Evolutionary conservation across 2,888 invertebrate species (phyloP), one percentile per base, ranked within the genome.

Genomic region (Ectropis crepuscularia): DNA sequence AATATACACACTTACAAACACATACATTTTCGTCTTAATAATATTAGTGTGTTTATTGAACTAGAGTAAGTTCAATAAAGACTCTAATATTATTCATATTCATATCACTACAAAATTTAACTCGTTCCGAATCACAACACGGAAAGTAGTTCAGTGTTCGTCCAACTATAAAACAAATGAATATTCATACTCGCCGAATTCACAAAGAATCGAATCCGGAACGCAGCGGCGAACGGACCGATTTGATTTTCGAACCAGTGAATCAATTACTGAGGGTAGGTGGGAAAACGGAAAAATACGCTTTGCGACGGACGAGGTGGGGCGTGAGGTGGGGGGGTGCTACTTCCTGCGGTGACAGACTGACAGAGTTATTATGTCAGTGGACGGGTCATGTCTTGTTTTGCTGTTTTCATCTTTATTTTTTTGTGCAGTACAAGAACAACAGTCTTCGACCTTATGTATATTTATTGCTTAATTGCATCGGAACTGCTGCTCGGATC

Each of bases 261-360:
- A 53, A 53, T 53, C 53, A 53, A 53, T 53, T 53, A 53, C 43
- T 53, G 43, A 53, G 53, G 53, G 53, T 53, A 53, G 53, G 53
- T 53, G 11, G 43, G 43, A 53, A 53, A 42, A 42, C 53, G 37
- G 43, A 53, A 53, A 53, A 53, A 53, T 36, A 43, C 53, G 43
- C 37, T 53, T 53, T 53, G 36, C 53, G 43, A 10, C 2, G 10
- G 8, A 39, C 51, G 6, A 36, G 9, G 42, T 6, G 36, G 43
- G n/a, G 36, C 36, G 11, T 36, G 10, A 53, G 53, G 42, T 43
- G 43, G 43, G 53, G 53, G 43, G 37, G 11, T 36, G 28, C 6
- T 5, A 36, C 11, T 37, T 37, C 43, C 43, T 43, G 11, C 43
- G 36, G 53, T 12, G 43, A 45, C 51, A 41, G 51, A 41, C 10